Conservation (phyloP, 2,888 invertebrate genomes). For the Caradrina clavipalpis region DNA sequence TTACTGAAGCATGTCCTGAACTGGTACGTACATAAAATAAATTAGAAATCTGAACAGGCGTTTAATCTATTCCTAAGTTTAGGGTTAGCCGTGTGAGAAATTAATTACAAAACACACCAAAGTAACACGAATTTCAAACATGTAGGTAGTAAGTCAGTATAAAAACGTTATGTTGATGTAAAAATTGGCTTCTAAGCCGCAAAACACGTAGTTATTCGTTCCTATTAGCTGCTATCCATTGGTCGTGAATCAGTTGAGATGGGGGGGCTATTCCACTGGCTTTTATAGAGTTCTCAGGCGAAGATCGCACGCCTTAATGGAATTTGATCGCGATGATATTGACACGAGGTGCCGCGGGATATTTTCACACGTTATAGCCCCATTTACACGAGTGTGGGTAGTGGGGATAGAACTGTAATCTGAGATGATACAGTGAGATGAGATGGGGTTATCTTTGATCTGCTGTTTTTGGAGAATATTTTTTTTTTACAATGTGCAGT, state of each 20-base stretch:
- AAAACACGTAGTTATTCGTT: conserved; percentile 54
- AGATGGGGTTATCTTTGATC: conserved; percentile 34
- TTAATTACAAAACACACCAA: conserved; percentile 15
- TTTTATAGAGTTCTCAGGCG: conserved; percentile 68
- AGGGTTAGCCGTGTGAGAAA: not conserved
- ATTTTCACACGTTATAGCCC: conserved; percentile 71
- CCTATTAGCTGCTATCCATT: conserved; percentile 58
- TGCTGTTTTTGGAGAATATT: conserved; percentile 24
- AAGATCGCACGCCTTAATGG: conserved; percentile 69
- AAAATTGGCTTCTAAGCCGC: conserved; percentile 36
- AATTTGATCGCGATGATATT: conserved; percentile 77
- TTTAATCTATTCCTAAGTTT: conserved; percentile 31
- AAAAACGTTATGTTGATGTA: conserved; percentile 23
- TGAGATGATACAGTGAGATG: conserved; percentile 51
- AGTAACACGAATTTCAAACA: conserved; percentile 5
- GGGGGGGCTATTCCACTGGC: conserved; percentile 58
- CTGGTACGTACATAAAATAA: conserved; percentile 14
- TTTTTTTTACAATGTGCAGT: conserved; percentile 3
- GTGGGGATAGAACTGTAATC: conserved; percentile 48
- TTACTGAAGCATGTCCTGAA: conserved; percentile 5
- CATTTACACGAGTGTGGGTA: conserved; percentile 50
- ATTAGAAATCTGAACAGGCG: conserved; percentile 30
- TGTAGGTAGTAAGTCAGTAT: conserved; percentile 8
- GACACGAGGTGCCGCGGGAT: conserved; percentile 66
- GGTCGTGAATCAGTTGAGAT: conserved; percentile 56